Evolutionary conservation across 92 coral and sea anemone genomes (phyloP), one percentile per base, ranked within the genome.

Genomic region (Bergia puertoricense): DNA sequence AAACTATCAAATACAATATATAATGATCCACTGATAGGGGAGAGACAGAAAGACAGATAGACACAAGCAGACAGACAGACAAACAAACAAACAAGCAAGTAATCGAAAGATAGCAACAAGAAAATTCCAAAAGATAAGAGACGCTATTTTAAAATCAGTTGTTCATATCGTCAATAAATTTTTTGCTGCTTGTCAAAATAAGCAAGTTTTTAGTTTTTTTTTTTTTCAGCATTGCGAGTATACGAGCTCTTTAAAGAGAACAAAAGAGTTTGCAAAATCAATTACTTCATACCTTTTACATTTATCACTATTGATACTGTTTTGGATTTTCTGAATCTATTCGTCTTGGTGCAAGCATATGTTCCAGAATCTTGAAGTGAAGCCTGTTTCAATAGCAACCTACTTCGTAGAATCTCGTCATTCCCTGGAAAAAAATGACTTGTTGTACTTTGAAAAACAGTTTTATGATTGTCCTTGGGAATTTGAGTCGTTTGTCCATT

Each of bases 271-370:
- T 62, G 20, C n/a, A 62, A 22, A 57, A 62, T 16, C 69, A 62
- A 62, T 62, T 18, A 62, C 59, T 20, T 18, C 69, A 62, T 91
- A 95, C 98, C 98, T 92, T 89, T 90, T 5, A 95, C 92, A 36
- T 67, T 74, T 39, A 95, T 79, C 51, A 73, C 71, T 18, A 93
- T 68, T 9, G 96, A 88, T 1, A 43, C 43, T 43, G 92, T 85
- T 4, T 75, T 89, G 42, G 92, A 80, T n/a, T 74, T 90, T 22
- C 89, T 77, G 62, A 62, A 23, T 0, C 65, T 36, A 88, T 92
- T 95, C 18, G 73, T 92, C 86, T 95, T 95, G n/a, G 72, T 80
- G 43, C 98, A 95, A 81, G 92, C 88, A 22, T 95, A 95, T 20
- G 42, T 71, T 81, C 96, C 98, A 45, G 91, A 87, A 76, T 95